Conservation (phyloP, 2,797 vertebrate genomes). For the Pristis pectinata region DNA sequence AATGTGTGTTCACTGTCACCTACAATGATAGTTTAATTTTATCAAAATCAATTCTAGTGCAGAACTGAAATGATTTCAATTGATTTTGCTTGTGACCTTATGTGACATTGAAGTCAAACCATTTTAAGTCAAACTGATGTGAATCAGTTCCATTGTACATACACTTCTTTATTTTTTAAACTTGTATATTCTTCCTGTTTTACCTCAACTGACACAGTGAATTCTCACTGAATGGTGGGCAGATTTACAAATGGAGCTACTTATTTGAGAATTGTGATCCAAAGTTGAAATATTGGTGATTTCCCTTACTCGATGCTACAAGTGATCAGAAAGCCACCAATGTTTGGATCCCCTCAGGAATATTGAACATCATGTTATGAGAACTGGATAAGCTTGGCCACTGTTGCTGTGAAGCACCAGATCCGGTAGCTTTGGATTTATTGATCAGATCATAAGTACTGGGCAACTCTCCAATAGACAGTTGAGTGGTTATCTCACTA, state of each 20-base stretch:
- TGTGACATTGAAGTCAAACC: constrained; percentile 27
- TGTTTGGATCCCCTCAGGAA: background rate
- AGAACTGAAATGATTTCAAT: constrained; percentile 27
- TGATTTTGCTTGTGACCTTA: constrained; percentile 29
- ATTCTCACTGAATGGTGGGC: background rate
- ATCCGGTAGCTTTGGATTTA: background rate
- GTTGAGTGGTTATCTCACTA: background rate
- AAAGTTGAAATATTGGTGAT: background rate
- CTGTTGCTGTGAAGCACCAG: background rate
- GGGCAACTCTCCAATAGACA: too few relatives aligned
- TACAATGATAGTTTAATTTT: constrained; percentile 32
- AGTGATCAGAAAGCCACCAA: background rate
- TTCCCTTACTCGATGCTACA: background rate
- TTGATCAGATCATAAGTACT: background rate
- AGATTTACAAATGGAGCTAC: background rate
- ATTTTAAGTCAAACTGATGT: constrained; percentile 32
- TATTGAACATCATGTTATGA: background rate
- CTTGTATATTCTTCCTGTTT: background rate
- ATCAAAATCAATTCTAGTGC: constrained; percentile 23
- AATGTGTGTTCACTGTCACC: background rate
- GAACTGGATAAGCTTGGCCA: background rate
- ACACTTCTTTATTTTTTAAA: background rate
- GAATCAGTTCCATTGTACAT: background rate
- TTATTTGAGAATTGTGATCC: background rate
- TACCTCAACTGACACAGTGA: background rate